Evolutionary conservation across 2,113 vertebrate genomes (phyloP).

Genomic region (Dicentrarchus labrax): DNA sequence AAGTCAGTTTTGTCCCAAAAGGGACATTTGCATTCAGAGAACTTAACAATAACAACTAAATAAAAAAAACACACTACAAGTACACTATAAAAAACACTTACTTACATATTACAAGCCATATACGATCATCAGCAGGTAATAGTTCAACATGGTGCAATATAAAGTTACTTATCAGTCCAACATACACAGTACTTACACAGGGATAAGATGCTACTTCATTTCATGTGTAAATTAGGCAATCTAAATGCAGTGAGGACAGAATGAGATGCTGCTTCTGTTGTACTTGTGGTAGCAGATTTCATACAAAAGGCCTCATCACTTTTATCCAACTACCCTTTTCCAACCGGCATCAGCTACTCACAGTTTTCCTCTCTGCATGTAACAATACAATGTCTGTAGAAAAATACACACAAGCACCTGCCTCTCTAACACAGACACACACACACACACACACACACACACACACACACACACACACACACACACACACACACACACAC

Average conservation of each 20-base stretch:
- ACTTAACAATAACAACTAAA: slow-evolving; percentile 3
- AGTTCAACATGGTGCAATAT: slow-evolving; percentile 31
- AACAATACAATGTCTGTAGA: slow-evolving; percentile 27
- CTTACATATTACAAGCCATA: slow-evolving; percentile 23
- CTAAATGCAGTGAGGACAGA: slow-evolving; percentile 72
- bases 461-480: slow-evolving; percentile 8
- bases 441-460: not conserved
- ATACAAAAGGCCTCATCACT: slow-evolving; percentile 63
- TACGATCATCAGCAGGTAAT: slow-evolving; percentile 41
- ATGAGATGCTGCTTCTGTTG: slow-evolving; percentile 58
- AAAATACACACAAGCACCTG: slow-evolving; percentile 15
- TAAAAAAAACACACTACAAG: slow-evolving; percentile 3
- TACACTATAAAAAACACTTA: slow-evolving; percentile 21
- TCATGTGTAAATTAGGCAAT: slow-evolving; percentile 77
- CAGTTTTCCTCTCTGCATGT: slow-evolving; percentile 36
- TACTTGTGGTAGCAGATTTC: slow-evolving; percentile 60
- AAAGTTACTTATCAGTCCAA: slow-evolving; percentile 53
- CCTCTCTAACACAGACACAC: too few species aligned
- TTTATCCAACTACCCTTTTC: slow-evolving; percentile 56
- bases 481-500: slow-evolving; percentile 20
- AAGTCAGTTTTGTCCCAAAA: not conserved
- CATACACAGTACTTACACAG: slow-evolving; percentile 46
- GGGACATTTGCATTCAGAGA: not conserved
- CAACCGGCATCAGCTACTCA: slow-evolving; percentile 32
- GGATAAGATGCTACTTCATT: slow-evolving; percentile 59